phyloP scores from a whole-genome alignment of 2,113 vertebrate species.

The Trichomycterus rosablanca region DNA sequence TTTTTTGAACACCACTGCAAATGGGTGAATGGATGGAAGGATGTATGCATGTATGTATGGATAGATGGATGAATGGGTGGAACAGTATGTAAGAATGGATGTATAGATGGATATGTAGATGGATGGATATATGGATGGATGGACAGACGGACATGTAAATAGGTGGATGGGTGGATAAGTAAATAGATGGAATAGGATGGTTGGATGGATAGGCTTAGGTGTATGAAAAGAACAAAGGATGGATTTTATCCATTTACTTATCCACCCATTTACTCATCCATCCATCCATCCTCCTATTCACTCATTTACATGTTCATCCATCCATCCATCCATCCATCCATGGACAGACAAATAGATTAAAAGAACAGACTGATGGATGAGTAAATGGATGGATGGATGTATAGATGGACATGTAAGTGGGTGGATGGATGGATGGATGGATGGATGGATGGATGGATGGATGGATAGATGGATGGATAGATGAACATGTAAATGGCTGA shows the following conservation, averaged over 20 bases:
- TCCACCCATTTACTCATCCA: too few species aligned
- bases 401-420: not conserved
- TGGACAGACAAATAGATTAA: too few species aligned
- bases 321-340: too few species aligned
- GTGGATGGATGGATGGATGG: not conserved
- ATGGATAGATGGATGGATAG: not conserved
- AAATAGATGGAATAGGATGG: not conserved
- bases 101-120: not conserved
- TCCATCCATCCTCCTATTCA: too few species aligned
- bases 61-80: not conserved
- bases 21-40: not conserved
- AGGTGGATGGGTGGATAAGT: not conserved
- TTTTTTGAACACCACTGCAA: too few species aligned
- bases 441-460: not conserved
- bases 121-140: not conserved
- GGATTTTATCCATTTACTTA: too few species aligned
- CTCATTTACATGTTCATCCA: too few species aligned
- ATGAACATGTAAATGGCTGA: not conserved
- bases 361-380: not conserved
- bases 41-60: not conserved
- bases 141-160: not conserved
- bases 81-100: too few species aligned
- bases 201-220: not conserved
- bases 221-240: not conserved
- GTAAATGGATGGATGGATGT: not conserved